Evolutionary conservation across 2,888 invertebrate genomes (phyloP).

Genomic region (Phaonia tiefii): DNA sequence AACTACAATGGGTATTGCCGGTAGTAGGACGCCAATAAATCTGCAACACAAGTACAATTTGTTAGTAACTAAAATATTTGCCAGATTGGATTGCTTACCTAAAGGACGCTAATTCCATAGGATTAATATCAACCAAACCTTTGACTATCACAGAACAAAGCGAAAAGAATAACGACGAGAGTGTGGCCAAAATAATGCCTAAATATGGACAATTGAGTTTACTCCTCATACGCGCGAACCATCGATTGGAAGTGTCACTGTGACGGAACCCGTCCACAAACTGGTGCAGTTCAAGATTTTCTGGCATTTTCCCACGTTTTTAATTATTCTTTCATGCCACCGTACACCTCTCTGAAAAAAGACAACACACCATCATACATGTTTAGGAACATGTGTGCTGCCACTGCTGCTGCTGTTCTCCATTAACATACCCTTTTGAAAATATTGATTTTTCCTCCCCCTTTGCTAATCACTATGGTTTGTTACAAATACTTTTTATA

Average conservation of each 20-base stretch:
- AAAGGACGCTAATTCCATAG: slow-evolving; percentile 93
- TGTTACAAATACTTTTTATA: not conserved
- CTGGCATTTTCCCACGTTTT: slow-evolving; percentile 83
- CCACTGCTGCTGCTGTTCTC: not conserved
- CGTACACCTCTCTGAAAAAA: slow-evolving; percentile 5
- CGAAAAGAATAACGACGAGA: slow-evolving; percentile 94
- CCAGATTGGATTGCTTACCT: slow-evolving; percentile 69
- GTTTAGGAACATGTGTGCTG: slow-evolving; percentile 5
- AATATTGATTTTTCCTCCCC: slow-evolving; percentile 35
- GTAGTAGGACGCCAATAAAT: slow-evolving; percentile 92
- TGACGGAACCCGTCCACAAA: slow-evolving; percentile 84
- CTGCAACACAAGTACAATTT: slow-evolving; percentile 79
- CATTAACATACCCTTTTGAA: slow-evolving; percentile 29
- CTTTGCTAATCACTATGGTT: slow-evolving; percentile 10
- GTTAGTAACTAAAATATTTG: not conserved
- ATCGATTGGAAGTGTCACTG: slow-evolving; percentile 73
- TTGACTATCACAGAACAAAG: slow-evolving; percentile 95
- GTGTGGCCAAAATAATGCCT: slow-evolving; percentile 90
- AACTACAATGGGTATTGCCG: slow-evolving; percentile 92
- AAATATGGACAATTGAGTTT: slow-evolving; percentile 87
- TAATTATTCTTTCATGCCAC: slow-evolving; percentile 35
- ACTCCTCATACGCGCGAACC: slow-evolving; percentile 74
- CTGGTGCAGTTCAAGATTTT: slow-evolving; percentile 90
- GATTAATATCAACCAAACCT: slow-evolving; percentile 91
- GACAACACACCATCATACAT: not conserved